phyloP scores from a whole-genome alignment of 2,113 vertebrate genomes.

The Lepisosteus oculatus region DNA sequence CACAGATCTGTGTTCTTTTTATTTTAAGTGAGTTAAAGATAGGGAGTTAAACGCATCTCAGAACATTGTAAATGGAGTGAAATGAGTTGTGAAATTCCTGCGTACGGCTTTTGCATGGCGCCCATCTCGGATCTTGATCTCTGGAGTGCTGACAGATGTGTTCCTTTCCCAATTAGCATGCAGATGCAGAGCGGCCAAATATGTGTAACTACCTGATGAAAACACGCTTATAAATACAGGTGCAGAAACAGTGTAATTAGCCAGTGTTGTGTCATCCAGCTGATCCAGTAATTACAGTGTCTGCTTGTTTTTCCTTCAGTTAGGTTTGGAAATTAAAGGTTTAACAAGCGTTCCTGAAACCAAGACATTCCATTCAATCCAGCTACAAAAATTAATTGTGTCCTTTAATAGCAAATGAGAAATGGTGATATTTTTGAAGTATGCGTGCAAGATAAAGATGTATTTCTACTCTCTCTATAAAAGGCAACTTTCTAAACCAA shows the following conservation, averaged over 20 bases:
- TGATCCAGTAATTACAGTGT: slow-evolving; percentile 69
- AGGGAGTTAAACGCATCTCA: neutral
- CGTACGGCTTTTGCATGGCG: neutral
- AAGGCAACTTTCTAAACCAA: no score
- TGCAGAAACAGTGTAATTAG: slow-evolving; percentile 64
- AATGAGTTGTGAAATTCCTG: slow-evolving; percentile 12
- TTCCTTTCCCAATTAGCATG: slow-evolving; percentile 1
- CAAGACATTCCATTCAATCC: neutral
- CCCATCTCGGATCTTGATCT: neutral
- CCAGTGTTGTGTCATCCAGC: slow-evolving; percentile 67
- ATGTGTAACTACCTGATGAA: slow-evolving; percentile 34
- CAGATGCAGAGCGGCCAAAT: slow-evolving; percentile 11
- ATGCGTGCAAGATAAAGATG: no score
- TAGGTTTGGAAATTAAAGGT: slow-evolving; percentile 62
- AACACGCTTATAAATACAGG: slow-evolving; percentile 46
- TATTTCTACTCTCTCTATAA: no score
- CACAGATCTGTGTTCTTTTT: neutral
- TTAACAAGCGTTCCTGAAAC: slow-evolving; percentile 28
- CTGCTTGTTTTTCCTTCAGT: slow-evolving; percentile 63
- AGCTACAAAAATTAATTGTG: neutral
- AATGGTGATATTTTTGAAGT: no score
- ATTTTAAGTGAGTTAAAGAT: neutral
- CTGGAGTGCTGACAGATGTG: slow-evolving; percentile 3
- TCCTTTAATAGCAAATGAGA: no score
- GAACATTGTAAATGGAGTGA: slow-evolving; percentile 9